Percentiles rank a stretch among this genome's conserved stretches.
Evolutionary conservation across 2,888 invertebrate genomes (phyloP).

Genomic region (Callinectes sapidus): DNA sequence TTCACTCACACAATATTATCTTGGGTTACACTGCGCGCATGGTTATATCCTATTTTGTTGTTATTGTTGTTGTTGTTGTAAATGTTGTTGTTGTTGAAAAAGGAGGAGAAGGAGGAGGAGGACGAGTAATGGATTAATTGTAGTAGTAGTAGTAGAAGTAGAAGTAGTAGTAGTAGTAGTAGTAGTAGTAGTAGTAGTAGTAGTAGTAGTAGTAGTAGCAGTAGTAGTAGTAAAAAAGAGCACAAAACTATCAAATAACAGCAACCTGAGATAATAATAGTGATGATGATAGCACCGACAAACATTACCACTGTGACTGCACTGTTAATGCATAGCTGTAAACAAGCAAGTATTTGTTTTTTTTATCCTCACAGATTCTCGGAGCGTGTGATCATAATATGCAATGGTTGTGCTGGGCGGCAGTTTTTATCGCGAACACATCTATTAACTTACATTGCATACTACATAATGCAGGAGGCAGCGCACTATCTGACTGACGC

Average conservation of each 20-base stretch:
- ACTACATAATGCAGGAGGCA: background rate
- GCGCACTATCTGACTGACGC: background rate
- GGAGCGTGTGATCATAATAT: background rate
- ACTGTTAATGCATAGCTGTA: background rate
- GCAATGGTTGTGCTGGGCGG: background rate
- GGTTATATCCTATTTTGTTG: too few species aligned
- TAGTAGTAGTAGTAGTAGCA: background rate
- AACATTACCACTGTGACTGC: background rate
- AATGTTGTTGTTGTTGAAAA: too few species aligned
- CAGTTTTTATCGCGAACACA: background rate
- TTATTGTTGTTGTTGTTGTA: too few species aligned
- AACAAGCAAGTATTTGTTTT: background rate
- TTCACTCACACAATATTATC: too few species aligned
- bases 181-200: too few species aligned
- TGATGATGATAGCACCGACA: background rate
- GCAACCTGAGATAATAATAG: background rate
- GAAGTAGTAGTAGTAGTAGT: too few species aligned
- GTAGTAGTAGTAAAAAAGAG: background rate
- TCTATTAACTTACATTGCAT: background rate
- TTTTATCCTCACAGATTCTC: background rate
- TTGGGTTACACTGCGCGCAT: too few species aligned
- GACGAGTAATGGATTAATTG: too few species aligned
- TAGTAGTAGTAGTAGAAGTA: too few species aligned
- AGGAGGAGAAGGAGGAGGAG: too few species aligned
- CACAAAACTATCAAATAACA: background rate